These are phyloP conservation scores for Sebastes taczanowskii DNA, from an alignment of 2,797 vertebrate genomes.

Conservation along the genomic window DNA sequence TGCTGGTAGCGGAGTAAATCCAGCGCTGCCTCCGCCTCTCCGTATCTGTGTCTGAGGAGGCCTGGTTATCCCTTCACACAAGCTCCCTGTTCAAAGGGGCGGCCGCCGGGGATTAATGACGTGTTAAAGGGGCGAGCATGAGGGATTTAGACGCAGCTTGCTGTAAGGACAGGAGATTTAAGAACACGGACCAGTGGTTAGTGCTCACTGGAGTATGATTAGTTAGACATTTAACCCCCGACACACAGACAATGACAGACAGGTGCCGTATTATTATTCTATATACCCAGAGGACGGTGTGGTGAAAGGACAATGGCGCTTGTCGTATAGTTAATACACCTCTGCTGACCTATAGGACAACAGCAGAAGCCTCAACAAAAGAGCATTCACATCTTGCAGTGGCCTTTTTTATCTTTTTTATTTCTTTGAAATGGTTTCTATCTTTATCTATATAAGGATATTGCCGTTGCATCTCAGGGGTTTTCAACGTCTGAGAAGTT, in stretches of 20 bases:
- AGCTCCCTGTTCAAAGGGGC: slow-evolving; percentile 70
- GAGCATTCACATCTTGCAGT: not conserved
- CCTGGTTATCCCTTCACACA: slow-evolving; percentile 75
- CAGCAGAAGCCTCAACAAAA: not conserved
- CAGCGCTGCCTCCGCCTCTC: slow-evolving; percentile 57
- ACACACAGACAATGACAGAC: slow-evolving; percentile 31
- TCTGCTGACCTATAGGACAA: slow-evolving; percentile 37
- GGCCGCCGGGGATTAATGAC: slow-evolving; percentile 73
- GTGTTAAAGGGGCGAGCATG: slow-evolving; percentile 72
- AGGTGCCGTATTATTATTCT: slow-evolving; percentile 40
- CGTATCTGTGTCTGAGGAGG: slow-evolving; percentile 68
- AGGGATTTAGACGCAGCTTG: slow-evolving; percentile 70
- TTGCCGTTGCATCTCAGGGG: no score
- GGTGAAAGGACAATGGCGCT: slow-evolving; percentile 23
- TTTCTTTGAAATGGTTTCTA: not conserved
- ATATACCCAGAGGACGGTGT: slow-evolving; percentile 19
- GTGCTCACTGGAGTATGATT: slow-evolving; percentile 65
- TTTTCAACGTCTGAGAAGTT: no score
- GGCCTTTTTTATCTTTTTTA: not conserved
- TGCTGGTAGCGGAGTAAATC: slow-evolving; percentile 72
- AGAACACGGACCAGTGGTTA: slow-evolving; percentile 69
- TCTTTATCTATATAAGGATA: not conserved
- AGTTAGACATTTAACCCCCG: slow-evolving; percentile 52
- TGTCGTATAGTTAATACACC: slow-evolving; percentile 37
- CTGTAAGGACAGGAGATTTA: slow-evolving; percentile 75